Base-by-base conservation (phyloP, 2,797 vertebrate species). In the Phataginus tetradactyla region DNA sequence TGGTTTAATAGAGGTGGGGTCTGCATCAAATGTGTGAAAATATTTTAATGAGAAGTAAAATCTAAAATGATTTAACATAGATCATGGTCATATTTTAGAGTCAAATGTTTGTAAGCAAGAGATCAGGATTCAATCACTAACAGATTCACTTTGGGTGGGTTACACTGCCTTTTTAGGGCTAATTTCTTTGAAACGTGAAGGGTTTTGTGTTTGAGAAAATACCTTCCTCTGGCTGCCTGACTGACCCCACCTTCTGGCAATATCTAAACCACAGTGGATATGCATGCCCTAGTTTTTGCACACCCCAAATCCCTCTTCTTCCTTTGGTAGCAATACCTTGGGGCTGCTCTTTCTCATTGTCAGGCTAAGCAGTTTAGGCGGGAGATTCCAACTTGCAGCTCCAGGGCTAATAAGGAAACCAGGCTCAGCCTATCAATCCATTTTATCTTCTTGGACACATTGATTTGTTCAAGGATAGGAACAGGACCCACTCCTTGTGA, bases 151-250 rank as follows among this genome's bases (percentile, higher is more conserved):
- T 83, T 79, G 49, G n/a, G 12, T 49, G 8, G n/a, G 14, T 29
- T 80, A 37, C 14, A 4, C 12, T 34, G 34, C 14, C 39, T 57
- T 92, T 68, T 14, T 20, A 3, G 34, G 72, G 34, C 45, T 78
- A 61, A 77, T 78, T 88, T 90, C 20, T 90, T 61, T 88, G 88
- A 72, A 66, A 75, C 37, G 9, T 39, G 9, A 83, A 74, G 15
- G 5, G 6, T 75, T 84, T 85, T 21, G 53, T 89, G 12, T 61
- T 39, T 85, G 66, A 93, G 49, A 45, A 91, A 90, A 72, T 53
- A n/a, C 0, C 39, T 18, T 23, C 18, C 4, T 8, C 0, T 63
- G n/a, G 42, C 59, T 27, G 7, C 0, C 20, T 39, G 32, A 39
- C 3, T 20, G 12, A 37, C 6, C 18, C 13, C 1, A 10, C 4